Base-by-base conservation (phyloP, 2,888 invertebrate genomes). In the Eurytoma adleriae region DNA sequence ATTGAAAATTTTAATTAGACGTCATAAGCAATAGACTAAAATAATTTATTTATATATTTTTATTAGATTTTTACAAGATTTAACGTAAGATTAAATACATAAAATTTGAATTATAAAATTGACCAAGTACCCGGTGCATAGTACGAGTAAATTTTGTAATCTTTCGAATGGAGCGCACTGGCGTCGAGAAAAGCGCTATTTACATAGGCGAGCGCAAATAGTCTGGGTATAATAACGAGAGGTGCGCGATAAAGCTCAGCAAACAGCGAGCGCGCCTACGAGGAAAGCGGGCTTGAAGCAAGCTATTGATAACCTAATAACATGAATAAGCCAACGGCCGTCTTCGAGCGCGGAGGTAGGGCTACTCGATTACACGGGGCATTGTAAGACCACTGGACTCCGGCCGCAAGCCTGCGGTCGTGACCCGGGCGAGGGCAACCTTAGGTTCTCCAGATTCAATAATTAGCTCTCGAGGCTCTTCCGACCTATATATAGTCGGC, bases 271-370 rank as follows among this genome's bases (percentile, higher is more conserved):
- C 68, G 59, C 20, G n/a, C 64, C 48, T 30, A 16, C 62, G 27
- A 16, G n/a, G 56, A 30, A 30, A 16, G 16, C n/a, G 18, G 40
- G n/a, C 18, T n/a, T 79, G 70, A 70, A 57, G 59, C 70, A 74
- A 74, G 50, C 59, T 57, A 20, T 74, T 79, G 69, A 75, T 79
- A 75, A 79, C 62, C 50, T 79, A 79, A 79, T 79, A 79, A 69
- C 79, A 70, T 70, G 57, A 70, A 79, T 70, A 66, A 79, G 62
- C 73, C 54, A 27, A 54, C 56, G 24, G 20, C 4, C 56, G 77
- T 61, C 24, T 40, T 40, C 40, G 68, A 30, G 10, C 18, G 2
- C 3, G 20, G 54, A n/a, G n/a, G 27, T 12, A 24, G 54, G 20
- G 5, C 20, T 70, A 64, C 64, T 70, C 62, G 62, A 79, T 79